These are phyloP conservation scores for Hetaerina americana DNA, from an alignment of 1,140 invertebrate species.

Conservation along the genomic window DNA sequence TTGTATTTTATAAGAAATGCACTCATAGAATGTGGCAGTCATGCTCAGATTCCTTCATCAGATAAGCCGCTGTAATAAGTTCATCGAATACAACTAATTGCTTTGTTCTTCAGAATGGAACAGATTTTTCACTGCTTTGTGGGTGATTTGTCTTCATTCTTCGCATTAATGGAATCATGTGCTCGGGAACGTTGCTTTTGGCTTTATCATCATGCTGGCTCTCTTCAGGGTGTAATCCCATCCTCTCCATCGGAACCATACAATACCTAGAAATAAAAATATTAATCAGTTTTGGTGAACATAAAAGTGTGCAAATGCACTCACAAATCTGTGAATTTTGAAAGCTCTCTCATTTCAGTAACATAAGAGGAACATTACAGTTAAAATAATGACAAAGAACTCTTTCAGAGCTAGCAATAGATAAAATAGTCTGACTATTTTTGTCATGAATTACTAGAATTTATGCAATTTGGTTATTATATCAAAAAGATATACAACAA, in stretches of 20 bases:
- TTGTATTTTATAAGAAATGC: background rate
- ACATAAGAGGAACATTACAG: no score
- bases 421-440: no score
- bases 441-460: no score
- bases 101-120: background rate
- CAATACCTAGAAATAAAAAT: conserved; percentile 49
- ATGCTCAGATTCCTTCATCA: background rate
- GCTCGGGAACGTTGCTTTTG: conserved; percentile 45
- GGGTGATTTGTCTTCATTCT: background rate
- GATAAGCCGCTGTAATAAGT: background rate
- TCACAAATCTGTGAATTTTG: conserved; percentile 8
- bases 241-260: conserved; percentile 87
- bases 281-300: background rate
- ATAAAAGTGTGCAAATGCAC: background rate
- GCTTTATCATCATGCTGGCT: conserved; percentile 82
- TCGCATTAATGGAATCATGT: conserved; percentile 23
- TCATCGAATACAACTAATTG: background rate
- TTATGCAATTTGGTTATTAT: no score
- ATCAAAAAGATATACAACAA: no score
- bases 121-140: background rate
- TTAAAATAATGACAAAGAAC: no score
- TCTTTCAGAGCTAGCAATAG: no score
- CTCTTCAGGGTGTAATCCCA: conserved; percentile 86
- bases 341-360: no score
- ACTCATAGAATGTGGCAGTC: background rate